Percentiles rank a stretch among this genome's conserved stretches.
phyloP scores from a whole-genome alignment of 1,140 invertebrate species.

The Leptonema lineaticorne region DNA sequence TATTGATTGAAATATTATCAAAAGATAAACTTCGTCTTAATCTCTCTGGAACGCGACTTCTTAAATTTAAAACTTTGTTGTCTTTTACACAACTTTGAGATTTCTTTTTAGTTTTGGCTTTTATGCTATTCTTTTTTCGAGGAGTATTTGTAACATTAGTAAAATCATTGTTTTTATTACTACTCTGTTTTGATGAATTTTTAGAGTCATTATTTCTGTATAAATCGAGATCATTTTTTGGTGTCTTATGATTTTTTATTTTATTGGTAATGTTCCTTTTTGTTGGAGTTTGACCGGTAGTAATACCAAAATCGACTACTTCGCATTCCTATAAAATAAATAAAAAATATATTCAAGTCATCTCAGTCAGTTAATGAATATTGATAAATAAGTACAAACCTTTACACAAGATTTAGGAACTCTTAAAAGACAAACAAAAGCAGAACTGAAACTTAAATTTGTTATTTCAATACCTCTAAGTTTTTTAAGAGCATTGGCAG shows the following conservation, averaged over 20 bases:
- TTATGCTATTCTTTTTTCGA: slow-evolving; percentile 35
- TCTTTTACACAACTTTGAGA: slow-evolving; percentile 26
- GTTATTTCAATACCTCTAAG: slow-evolving; percentile 13
- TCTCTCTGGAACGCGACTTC: background rate
- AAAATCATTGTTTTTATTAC: background rate
- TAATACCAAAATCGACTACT: background rate
- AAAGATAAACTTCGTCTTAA: slow-evolving; percentile 22
- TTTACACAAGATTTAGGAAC: slow-evolving; percentile 30
- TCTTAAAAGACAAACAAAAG: slow-evolving; percentile 34
- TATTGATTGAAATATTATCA: background rate
- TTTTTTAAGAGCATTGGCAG: slow-evolving; percentile 24
- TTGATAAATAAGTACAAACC: slow-evolving; percentile 25
- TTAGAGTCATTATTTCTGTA: too few relatives aligned
- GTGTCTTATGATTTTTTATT: too few relatives aligned
- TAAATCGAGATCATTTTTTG: too few relatives aligned
- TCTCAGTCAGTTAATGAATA: too few relatives aligned
- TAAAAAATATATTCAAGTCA: too few relatives aligned
- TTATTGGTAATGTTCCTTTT: too few relatives aligned
- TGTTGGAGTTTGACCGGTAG: background rate
- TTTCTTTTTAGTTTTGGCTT: background rate
- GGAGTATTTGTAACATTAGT: slow-evolving; percentile 4
- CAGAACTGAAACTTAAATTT: background rate
- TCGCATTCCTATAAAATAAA: background rate
- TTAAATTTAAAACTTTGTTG: background rate
- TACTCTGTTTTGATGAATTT: background rate